Evolutionary conservation across 2,113 vertebrate species (phyloP), one percentile per base, ranked within the genome.

Genomic region (Anguilla rostrata): DNA sequence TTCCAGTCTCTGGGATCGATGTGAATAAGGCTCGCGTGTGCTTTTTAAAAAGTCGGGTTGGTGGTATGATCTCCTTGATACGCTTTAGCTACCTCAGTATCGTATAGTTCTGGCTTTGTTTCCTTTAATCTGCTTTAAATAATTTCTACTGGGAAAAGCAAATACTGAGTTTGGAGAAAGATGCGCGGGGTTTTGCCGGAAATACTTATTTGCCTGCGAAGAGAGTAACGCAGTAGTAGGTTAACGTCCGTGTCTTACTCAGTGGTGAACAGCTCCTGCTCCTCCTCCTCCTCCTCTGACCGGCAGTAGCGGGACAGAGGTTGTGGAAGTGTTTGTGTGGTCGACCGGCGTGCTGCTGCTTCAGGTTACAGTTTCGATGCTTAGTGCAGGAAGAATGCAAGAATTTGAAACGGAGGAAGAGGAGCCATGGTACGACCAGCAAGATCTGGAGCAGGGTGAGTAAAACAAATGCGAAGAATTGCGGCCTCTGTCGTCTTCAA

Each of bases 401-500:
- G 97, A 99, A 94, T 98, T 98, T 89, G 94, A 96, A 60, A 97
- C 97, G n/a, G 97, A 98, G 91, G 98, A 99, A 91, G 98, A 99
- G 87, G 98, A 99, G 92, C 96, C 97, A 53, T 99, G 98, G 98
- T 99, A 99, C 93, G 98, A 98, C 87, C 98, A 99, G 92, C 95
- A 98, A 89, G 98, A 99, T 91, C 96, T 99, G 93, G 98, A 99
- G 93, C 98, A 98, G 95, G 98, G 98, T 99, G 91, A 95, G 95
- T 87, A 63, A 56, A 49, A 39, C 40, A 20, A 18, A 60, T 16
- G 14, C 49, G 39, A 34, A 39, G 6, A 26, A 78, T 46, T 39
- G 11, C 39, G 79, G 39, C 85, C 79, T 26, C 40, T 56, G 22
- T 12, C 39, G 49, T 39, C 63, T 71, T 34, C n/a, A 14, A n/a